phyloP scores from a whole-genome alignment of 2,113 vertebrate genomes.

The Anolis carolinensis region DNA sequence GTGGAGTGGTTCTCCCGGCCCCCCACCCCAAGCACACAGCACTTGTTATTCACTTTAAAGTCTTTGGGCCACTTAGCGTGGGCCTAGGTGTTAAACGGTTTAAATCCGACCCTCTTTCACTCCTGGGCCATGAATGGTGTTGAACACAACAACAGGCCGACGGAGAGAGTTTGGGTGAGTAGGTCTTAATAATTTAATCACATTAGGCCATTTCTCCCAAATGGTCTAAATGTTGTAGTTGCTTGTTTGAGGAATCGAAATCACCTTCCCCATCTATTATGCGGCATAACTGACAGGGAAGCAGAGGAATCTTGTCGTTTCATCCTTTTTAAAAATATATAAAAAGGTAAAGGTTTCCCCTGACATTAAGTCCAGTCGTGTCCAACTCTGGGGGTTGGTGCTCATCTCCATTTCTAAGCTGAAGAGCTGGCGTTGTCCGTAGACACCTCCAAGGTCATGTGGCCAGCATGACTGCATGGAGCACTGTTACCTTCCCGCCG shows the following conservation, averaged over 20 bases:
- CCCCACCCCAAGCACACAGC: conserved; percentile 14
- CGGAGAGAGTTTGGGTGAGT: not conserved
- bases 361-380: too few species aligned
- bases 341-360: too few species aligned
- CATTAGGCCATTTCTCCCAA: not conserved
- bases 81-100: conserved; percentile 71
- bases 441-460: too few species aligned
- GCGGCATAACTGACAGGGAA: not conserved
- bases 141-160: not conserved
- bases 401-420: too few species aligned
- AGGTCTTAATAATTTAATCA: conserved; percentile 16
- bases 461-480: too few species aligned
- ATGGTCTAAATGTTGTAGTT: not conserved
- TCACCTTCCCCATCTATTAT: not conserved
- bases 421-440: too few species aligned
- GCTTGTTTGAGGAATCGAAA: conserved; percentile 2
- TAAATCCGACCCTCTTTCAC: conserved; percentile 57
- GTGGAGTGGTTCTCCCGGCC: conserved; percentile 44
- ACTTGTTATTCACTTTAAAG: conserved; percentile 75
- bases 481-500: too few species aligned
- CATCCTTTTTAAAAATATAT: too few species aligned
- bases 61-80: conserved; percentile 64
- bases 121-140: not conserved
- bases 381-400: too few species aligned
- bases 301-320: too few species aligned